Evolutionary conservation across 1,140 invertebrate species (phyloP).

Genomic region (Solenopsis fugax): DNA sequence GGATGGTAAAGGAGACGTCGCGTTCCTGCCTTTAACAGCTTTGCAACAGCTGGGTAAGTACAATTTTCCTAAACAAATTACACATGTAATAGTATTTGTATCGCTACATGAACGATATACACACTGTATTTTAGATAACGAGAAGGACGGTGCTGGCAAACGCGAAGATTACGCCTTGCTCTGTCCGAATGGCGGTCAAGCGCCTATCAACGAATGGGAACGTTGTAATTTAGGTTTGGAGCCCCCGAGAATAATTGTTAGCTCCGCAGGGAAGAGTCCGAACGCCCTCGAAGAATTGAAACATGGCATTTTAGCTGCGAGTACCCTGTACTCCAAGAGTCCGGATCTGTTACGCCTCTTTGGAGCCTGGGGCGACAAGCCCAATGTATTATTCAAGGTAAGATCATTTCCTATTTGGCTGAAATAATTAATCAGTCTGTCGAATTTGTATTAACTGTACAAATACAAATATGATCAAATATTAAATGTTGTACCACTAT

Average conservation of each 20-base stretch:
- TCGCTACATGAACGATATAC: no score
- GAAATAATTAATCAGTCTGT: background rate
- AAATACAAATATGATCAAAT: background rate
- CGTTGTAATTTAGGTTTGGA: conserved; percentile 89
- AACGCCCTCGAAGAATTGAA: conserved; percentile 86
- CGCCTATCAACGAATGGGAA: conserved; percentile 86
- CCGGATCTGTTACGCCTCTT: conserved; percentile 87
- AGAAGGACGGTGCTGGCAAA: conserved; percentile 74
- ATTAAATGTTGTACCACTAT: background rate
- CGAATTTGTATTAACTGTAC: background rate
- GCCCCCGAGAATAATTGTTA: conserved; percentile 87
- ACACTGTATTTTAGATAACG: conserved; percentile 49
- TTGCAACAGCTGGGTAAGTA: conserved; percentile 72
- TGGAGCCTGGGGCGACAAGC: conserved; percentile 85
- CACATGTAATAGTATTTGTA: background rate
- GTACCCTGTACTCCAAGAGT: conserved; percentile 82
- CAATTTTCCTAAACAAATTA: conserved; percentile 8
- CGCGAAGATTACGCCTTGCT: conserved; percentile 89
- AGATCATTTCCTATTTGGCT: conserved; percentile 2
- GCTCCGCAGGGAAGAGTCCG: conserved; percentile 83
- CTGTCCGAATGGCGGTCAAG: conserved; percentile 89
- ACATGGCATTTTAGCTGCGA: conserved; percentile 84
- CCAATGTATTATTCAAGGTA: conserved; percentile 88
- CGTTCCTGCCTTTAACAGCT: conserved; percentile 86
- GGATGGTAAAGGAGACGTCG: conserved; percentile 88